A percentile compares a stretch with the other conserved stretches of the same genome.
Evolutionary conservation across 2,888 invertebrate species (phyloP).

Genomic region (Hyles lineata): DNA sequence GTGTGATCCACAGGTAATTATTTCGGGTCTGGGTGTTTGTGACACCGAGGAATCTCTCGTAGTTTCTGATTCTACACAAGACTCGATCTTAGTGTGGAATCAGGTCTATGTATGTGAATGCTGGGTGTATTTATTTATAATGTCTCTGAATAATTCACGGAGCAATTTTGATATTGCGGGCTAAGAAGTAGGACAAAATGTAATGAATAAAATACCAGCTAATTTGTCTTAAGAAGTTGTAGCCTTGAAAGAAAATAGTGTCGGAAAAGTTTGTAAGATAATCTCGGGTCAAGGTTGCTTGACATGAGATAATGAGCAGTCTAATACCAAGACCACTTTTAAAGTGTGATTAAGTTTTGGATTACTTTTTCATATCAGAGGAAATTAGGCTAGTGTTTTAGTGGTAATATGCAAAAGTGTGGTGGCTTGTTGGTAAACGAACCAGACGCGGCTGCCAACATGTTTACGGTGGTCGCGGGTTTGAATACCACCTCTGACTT

Average conservation of each 20-base stretch:
- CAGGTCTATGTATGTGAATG: too few species aligned
- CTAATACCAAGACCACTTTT: not conserved
- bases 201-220: not conserved
- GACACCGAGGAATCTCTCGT: too few species aligned
- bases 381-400: not conserved
- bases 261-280: not conserved
- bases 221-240: not conserved
- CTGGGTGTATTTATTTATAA: too few species aligned
- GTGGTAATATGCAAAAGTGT: not conserved
- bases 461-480: too few species aligned
- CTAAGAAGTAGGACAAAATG: not conserved
- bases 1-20: too few species aligned
- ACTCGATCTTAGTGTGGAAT: too few species aligned
- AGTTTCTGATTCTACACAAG: too few species aligned
- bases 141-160: too few species aligned
- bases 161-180: not conserved
- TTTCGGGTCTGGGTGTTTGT: too few species aligned
- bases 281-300: not conserved
- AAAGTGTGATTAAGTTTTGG: not conserved
- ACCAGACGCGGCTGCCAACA: too few species aligned
- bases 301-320: not conserved
- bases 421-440: too few species aligned
- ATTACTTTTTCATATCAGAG: not conserved
- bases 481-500: too few species aligned
- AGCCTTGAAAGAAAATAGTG: not conserved